Conservation (phyloP, 1,140 invertebrate genomes). For the Nymphalis io region DNA sequence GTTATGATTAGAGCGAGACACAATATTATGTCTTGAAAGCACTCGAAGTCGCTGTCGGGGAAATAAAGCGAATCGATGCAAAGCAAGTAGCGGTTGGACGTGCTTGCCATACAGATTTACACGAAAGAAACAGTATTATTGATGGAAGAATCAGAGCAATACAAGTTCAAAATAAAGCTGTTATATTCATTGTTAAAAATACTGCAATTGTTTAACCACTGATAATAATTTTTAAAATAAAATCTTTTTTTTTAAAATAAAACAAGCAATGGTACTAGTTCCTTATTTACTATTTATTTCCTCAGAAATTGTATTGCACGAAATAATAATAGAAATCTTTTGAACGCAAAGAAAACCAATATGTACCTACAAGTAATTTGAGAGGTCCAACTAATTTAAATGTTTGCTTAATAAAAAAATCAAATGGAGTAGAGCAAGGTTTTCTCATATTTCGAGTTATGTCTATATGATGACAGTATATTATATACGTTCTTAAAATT, state of each 20-base stretch:
- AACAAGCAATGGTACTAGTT: too few relatives aligned
- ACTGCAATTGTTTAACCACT: too few relatives aligned
- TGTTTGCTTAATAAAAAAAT: background rate
- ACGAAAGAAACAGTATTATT: constrained; percentile 33
- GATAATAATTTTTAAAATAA: too few relatives aligned
- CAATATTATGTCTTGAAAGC: constrained; percentile 18
- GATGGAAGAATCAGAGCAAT: constrained; percentile 15
- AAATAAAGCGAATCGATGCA: constrained; percentile 42
- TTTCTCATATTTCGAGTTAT: constrained; percentile 4
- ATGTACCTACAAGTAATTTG: background rate
- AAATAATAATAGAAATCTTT: too few relatives aligned
- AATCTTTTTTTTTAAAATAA: too few relatives aligned
- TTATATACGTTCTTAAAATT: background rate
- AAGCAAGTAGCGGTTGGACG: constrained; percentile 37
- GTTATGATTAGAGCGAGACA: constrained; percentile 18
- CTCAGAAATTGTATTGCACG: too few relatives aligned
- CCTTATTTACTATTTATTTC: too few relatives aligned
- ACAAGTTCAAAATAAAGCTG: constrained; percentile 12
- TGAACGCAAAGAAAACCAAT: background rate
- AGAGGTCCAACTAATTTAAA: background rate
- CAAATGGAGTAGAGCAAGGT: constrained; percentile 1
- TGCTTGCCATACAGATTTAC: constrained; percentile 36
- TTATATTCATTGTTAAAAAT: constrained; percentile 6
- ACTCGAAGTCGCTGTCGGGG: constrained; percentile 22
- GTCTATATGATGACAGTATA: background rate